These are phyloP conservation scores for Sapajus apella DNA, from an alignment of 2,113 vertebrate species.

Conservation along the genomic window DNA sequence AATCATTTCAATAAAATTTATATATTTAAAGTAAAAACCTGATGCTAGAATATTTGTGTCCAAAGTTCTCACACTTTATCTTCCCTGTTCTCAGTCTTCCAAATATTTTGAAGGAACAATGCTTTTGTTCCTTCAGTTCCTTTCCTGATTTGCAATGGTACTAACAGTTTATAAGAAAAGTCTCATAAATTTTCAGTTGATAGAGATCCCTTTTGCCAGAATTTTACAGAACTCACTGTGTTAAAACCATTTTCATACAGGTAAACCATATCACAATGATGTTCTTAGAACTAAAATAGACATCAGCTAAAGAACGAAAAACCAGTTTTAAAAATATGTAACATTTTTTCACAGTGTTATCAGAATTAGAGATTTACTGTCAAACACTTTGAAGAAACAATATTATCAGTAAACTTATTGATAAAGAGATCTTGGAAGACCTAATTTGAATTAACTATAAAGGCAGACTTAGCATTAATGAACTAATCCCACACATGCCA, in stretches of 20 bases:
- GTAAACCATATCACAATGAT: neutral
- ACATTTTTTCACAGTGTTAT: constrained; percentile 16
- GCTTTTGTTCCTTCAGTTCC: neutral
- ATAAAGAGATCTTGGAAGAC: constrained; percentile 34
- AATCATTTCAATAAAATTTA: constrained; percentile 7
- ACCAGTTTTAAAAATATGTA: neutral
- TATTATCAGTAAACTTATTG: neutral
- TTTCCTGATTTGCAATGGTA: neutral
- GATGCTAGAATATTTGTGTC: neutral
- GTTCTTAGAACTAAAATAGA: constrained; percentile 9
- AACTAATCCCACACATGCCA: neutral
- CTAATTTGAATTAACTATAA: neutral
- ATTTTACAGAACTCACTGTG: neutral
- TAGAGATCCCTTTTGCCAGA: neutral
- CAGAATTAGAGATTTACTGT: neutral
- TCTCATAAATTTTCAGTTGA: neutral
- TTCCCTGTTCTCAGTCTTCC: neutral
- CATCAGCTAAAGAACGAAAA: neutral
- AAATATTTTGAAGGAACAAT: neutral
- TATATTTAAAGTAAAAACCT: constrained; percentile 17
- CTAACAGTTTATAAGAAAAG: neutral
- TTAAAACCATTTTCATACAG: neutral
- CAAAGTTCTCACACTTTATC: neutral
- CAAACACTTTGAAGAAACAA: neutral
- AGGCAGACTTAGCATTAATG: neutral